Conservation (phyloP, 2,888 invertebrate species). For the Melieria picta region DNA sequence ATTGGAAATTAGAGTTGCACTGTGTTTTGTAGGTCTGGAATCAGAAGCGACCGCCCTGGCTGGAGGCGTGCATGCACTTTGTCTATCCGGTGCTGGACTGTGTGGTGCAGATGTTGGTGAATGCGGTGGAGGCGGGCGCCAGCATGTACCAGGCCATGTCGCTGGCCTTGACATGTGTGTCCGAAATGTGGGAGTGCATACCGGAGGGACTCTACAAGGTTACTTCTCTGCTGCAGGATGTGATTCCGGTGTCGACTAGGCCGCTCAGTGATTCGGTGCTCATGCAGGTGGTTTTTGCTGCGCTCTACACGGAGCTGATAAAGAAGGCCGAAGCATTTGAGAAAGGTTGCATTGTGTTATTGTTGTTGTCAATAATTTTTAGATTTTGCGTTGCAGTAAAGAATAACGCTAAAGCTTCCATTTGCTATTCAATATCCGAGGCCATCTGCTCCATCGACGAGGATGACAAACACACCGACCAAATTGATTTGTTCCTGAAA, state of each 20-base stretch:
- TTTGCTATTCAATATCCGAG: conserved; percentile 80
- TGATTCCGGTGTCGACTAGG: conserved; percentile 75
- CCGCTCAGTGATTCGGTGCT: conserved; percentile 77
- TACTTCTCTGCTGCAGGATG: conserved; percentile 73
- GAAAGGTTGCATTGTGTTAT: conserved; percentile 41
- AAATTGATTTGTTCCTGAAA: conserved; percentile 73
- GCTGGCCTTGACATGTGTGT: conserved; percentile 75
- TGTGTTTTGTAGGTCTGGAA: conserved; percentile 76
- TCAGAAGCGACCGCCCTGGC: conserved; percentile 81
- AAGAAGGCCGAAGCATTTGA: conserved; percentile 65
- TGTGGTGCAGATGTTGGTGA: conserved; percentile 74
- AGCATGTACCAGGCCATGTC: conserved; percentile 86
- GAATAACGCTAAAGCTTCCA: conserved; percentile 65
- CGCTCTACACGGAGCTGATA: conserved; percentile 75
- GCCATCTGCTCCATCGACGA: conserved; percentile 83
- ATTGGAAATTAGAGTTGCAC: not conserved
- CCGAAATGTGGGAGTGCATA: conserved; percentile 76
- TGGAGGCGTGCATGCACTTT: conserved; percentile 76
- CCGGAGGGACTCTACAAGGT: conserved; percentile 72
- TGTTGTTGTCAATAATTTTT: not conserved
- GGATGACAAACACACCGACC: conserved; percentile 81
- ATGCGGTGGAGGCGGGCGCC: conserved; percentile 78
- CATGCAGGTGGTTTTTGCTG: conserved; percentile 76
- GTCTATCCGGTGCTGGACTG: conserved; percentile 73
- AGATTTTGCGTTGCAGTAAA: conserved; percentile 42